Conservation (phyloP, 2,888 invertebrate genomes). For the Lottia gigantea region DNA sequence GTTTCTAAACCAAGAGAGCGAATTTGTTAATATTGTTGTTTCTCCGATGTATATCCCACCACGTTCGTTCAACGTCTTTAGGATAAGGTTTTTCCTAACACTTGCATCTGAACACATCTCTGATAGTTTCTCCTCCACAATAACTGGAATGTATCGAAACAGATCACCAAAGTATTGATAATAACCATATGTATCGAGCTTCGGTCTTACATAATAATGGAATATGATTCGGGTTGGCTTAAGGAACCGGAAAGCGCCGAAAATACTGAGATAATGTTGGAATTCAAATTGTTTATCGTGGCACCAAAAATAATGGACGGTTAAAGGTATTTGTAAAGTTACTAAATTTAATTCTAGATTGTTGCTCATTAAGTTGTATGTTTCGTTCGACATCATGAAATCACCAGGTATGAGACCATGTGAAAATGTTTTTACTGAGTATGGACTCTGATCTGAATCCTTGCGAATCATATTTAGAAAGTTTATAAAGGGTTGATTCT, state of each 20-base stretch:
- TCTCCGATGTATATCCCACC: slow-evolving; percentile 52
- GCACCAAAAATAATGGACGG: slow-evolving; percentile 54
- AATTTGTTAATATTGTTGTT: slow-evolving; percentile 31
- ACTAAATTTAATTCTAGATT: slow-evolving; percentile 17
- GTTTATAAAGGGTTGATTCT: no score
- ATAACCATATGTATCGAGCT: slow-evolving; percentile 38
- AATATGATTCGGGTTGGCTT: slow-evolving; percentile 45
- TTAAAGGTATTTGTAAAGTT: slow-evolving; percentile 21
- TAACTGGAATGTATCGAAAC: slow-evolving; percentile 39
- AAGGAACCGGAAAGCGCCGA: slow-evolving; percentile 44
- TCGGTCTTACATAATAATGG: slow-evolving; percentile 37
- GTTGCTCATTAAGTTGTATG: slow-evolving; percentile 1
- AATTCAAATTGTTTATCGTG: slow-evolving; percentile 47
- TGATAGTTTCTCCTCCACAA: slow-evolving; percentile 21
- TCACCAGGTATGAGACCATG: slow-evolving; percentile 29
- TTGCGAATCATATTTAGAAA: no score
- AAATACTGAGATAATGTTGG: slow-evolving; percentile 49
- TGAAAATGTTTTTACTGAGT: slow-evolving; percentile 12
- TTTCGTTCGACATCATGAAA: slow-evolving; percentile 25
- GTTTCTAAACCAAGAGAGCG: slow-evolving; percentile 19
- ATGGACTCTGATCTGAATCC: slow-evolving; percentile 13
- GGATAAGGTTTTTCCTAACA: slow-evolving; percentile 15
- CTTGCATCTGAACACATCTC: slow-evolving; percentile 18
- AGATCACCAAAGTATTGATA: slow-evolving; percentile 48
- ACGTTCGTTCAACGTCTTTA: slow-evolving; percentile 29